These are phyloP conservation scores for Tetropium fuscum DNA, from an alignment of 2,888 invertebrate species.

Conservation along the genomic window DNA sequence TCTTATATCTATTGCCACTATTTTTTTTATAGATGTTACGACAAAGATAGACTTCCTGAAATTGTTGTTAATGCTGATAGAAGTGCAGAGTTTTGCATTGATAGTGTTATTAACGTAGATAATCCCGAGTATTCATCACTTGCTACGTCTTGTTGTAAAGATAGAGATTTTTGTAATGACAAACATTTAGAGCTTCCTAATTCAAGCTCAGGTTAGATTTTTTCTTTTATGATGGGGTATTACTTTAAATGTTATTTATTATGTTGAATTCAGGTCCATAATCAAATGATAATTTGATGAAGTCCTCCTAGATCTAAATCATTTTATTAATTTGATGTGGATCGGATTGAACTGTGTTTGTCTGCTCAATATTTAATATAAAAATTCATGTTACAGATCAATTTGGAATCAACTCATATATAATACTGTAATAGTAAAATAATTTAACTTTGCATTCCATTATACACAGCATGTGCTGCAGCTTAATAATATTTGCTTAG, in stretches of 20 bases:
- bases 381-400: conserved; percentile 34
- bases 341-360: conserved; percentile 22
- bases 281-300: too few species aligned
- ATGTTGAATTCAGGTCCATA: conserved; percentile 25
- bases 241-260: conserved; percentile 30
- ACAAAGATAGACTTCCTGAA: conserved; percentile 49
- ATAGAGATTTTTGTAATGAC: conserved; percentile 78
- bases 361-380: conserved; percentile 29
- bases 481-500: conserved; percentile 24
- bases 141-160: conserved; percentile 71
- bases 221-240: conserved; percentile 27
- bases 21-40: conserved; percentile 58
- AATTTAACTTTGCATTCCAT: background rate
- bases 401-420: background rate
- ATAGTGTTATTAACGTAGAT: conserved; percentile 39
- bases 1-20: conserved; percentile 30
- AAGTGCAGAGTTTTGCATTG: conserved; percentile 57
- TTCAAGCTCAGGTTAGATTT: conserved; percentile 26
- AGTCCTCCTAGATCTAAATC: too few species aligned
- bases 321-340: conserved; percentile 16
- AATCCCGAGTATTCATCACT: conserved; percentile 50
- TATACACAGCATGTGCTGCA: conserved; percentile 12
- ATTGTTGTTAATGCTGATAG: conserved; percentile 48
- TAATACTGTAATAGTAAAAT: background rate
- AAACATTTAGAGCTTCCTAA: conserved; percentile 44